Evolutionary conservation across 2,113 vertebrate species (phyloP).

Genomic region (Pangasianodon gigas): DNA sequence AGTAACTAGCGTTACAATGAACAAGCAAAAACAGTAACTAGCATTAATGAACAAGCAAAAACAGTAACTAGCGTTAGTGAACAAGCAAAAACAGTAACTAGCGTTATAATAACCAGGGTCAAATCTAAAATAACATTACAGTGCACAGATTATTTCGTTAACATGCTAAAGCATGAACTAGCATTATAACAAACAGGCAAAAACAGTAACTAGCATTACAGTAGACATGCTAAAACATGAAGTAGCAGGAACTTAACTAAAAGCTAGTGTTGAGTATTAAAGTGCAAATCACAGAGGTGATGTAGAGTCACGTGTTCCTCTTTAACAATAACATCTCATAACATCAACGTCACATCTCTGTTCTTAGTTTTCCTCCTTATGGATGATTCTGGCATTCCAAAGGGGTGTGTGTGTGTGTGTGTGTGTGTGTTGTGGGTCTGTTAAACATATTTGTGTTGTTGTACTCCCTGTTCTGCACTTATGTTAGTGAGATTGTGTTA

Average conservation of each 20-base stretch:
- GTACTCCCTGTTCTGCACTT: conserved; percentile 33
- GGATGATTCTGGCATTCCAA: not conserved
- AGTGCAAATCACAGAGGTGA: not conserved
- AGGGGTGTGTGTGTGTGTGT: not conserved
- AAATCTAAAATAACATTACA: too few relatives aligned
- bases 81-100: too few relatives aligned
- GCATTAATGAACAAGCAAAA: too few relatives aligned
- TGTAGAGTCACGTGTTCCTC: not conserved
- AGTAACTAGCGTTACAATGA: too few relatives aligned
- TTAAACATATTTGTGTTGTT: not conserved
- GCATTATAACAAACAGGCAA: too few relatives aligned
- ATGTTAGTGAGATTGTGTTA: conserved; percentile 37
- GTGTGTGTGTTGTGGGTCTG: conserved; percentile 5
- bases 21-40: too few relatives aligned
- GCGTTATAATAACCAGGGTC: too few relatives aligned
- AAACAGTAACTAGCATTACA: not conserved
- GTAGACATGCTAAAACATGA: not conserved
- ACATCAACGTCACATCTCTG: not conserved
- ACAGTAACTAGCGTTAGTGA: too few relatives aligned
- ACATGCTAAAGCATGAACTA: not conserved
- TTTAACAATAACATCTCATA: not conserved
- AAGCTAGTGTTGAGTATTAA: not conserved
- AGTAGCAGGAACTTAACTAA: not conserved
- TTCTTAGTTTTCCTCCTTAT: not conserved
- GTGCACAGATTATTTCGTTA: too few relatives aligned